Conservation (phyloP, 2,113 vertebrate genomes). For the Xenopus tropicalis region UCB_Xtro_10.0 CM004448.2:103546001-103546500, state of each 20-base stretch:
- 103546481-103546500: too few relatives aligned
- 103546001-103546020: too few relatives aligned
- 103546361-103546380: too few relatives aligned
- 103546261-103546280: constrained; percentile 88
- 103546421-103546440: too few relatives aligned
- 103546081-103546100: constrained; percentile 91
- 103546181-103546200: constrained; percentile 92
- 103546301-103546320: background rate
- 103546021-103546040: too few relatives aligned
- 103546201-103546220: constrained; percentile 91
- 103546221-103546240: constrained; percentile 97
- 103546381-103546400: too few relatives aligned
- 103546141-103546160: constrained; percentile 87
- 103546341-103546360: too few relatives aligned
- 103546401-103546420: too few relatives aligned
- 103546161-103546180: constrained; percentile 88
- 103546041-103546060: background rate
- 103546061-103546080: constrained; percentile 77
- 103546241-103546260: constrained; percentile 88
- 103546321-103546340: background rate
- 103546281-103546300: constrained; percentile 75
- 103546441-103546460: too few relatives aligned
- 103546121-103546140: constrained; percentile 87
- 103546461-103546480: too few relatives aligned
- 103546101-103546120: constrained; percentile 90